Conservation (phyloP, 1,140 invertebrate genomes). For the Bombus balteatus region DNA sequence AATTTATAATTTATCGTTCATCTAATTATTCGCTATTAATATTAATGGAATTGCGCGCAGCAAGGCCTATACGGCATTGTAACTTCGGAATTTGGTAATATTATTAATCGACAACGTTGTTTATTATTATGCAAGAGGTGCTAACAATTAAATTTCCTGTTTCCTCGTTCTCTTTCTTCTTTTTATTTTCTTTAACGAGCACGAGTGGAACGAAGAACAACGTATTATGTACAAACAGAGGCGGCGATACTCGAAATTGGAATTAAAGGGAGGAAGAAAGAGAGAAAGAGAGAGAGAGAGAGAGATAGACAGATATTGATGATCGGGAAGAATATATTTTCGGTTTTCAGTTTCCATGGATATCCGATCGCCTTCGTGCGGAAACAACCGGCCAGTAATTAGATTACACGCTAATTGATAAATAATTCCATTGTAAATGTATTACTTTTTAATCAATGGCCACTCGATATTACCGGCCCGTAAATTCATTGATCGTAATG, state of each 20-base stretch:
- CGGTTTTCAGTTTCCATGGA: neutral
- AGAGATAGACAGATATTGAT: neutral
- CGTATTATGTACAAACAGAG: too few species aligned
- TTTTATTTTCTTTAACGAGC: neutral
- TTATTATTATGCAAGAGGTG: too few species aligned
- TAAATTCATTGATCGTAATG: constrained; percentile 24
- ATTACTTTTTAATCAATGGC: constrained; percentile 13
- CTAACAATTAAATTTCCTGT: neutral
- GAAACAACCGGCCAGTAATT: neutral
- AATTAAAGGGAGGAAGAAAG: neutral
- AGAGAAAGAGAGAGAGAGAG: neutral
- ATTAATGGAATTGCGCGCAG: too few species aligned
- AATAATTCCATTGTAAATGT: constrained; percentile 5
- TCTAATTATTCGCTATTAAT: too few species aligned
- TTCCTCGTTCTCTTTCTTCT: neutral
- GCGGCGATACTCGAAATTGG: neutral
- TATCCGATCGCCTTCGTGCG: neutral
- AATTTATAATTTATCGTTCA: too few species aligned
- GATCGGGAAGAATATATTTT: neutral
- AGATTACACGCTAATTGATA: constrained; percentile 1
- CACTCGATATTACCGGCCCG: constrained; percentile 14
- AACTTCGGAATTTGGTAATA: too few species aligned
- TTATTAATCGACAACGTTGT: too few species aligned
- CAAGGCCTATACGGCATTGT: too few species aligned
- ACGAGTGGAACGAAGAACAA: neutral